Base-by-base conservation (phyloP, 2,888 invertebrate genomes). In the Epistrophella euchroma region DNA sequence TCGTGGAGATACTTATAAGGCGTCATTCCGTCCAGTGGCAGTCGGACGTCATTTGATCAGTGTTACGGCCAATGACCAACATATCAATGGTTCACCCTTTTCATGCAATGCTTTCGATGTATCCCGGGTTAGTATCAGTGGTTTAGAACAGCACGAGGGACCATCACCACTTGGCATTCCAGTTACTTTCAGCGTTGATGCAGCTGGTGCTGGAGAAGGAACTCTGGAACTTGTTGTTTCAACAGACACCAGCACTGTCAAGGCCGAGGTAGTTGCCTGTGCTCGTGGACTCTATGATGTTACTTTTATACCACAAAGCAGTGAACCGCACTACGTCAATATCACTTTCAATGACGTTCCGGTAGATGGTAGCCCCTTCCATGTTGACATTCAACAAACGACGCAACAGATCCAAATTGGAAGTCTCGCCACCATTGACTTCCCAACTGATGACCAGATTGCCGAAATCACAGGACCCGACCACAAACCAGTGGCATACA, bases 21-120 rank as follows among this genome's bases (percentile, higher is more conserved):
- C 96, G 11, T 94, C 95, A 32, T 98, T 98, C 91, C 95, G 96
- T 0, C 98, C 98, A 0, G 95, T 95, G 83, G 96, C 96, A 88
- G 98, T 98, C 19, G 98, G 98, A 0, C 94, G 98, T 0, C 98
- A 98, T 92, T 95, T 96, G 83, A 95, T 98, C 50, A 95, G 96
- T 84, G 95, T 98, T 32, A 94, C 96, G 28, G 95, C 97, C 66
- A 97, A 97, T 74, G 97, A 96, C 40, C 95, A 97, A 88, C 96
- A 97, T 70, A 96, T 98, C 4, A 96, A 96, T 80, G 98, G 98
- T 1, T 98, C 98, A 22, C 98, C 98, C 0, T 98, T 98, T 92
- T 96, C 96, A 22, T 98, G 98, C 92, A 98, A 98, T 91, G 97
- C 98, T 45, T 98, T 98, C 89, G 98, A 98, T 91, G 98, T 98